Percentiles rank a stretch among this genome's conserved stretches.
phyloP scores from a whole-genome alignment of 2,797 vertebrate species.

The Iguana delicatissima region DNA sequence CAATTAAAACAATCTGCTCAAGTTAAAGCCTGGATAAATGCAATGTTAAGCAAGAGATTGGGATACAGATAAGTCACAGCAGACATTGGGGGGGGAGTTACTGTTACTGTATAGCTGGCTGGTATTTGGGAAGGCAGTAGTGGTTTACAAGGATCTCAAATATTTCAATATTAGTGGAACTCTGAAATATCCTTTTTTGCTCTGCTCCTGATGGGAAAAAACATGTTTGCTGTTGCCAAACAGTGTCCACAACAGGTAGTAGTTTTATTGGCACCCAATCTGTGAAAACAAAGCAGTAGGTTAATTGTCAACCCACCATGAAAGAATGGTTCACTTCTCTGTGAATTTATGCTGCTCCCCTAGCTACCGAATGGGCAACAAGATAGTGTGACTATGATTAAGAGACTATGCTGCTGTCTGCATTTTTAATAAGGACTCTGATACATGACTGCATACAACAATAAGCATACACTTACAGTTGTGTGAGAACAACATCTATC shows the following conservation, averaged over 20 bases:
- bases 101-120: background rate
- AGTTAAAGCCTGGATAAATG: constrained; percentile 64
- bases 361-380: background rate
- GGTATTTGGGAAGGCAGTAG: background rate
- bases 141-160: background rate
- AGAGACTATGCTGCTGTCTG: background rate
- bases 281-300: background rate
- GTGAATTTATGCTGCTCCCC: background rate
- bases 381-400: background rate
- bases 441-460: background rate
- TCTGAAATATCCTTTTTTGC: background rate
- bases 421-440: background rate
- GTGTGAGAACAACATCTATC: background rate
- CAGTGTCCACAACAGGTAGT: background rate
- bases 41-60: constrained; percentile 51
- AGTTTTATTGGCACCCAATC: background rate
- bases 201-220: background rate
- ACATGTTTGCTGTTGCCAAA: background rate
- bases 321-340: background rate
- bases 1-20: constrained; percentile 64
- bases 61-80: constrained; percentile 20
- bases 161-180: background rate
- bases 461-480: background rate
- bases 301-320: background rate
- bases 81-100: background rate